Evolutionary conservation across 2,888 invertebrate genomes (phyloP).

Genomic region (Mesorhabditis spiculigera): DNA sequence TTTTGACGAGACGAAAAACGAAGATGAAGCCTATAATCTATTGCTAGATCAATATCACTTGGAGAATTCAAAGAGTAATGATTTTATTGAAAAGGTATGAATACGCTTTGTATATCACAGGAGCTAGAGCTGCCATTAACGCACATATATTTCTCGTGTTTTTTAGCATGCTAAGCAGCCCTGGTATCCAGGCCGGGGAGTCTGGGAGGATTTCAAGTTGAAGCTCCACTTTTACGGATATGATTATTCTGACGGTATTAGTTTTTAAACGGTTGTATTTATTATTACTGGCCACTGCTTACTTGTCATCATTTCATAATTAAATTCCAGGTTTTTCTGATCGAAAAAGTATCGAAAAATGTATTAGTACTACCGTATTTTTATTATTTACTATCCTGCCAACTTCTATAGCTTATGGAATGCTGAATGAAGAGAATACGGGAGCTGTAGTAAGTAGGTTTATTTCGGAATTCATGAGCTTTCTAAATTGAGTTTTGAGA

Average conservation of each 20-base stretch:
- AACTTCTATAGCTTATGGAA: slow-evolving; percentile 67
- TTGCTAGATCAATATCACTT: background rate
- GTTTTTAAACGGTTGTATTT: background rate
- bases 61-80: background rate
- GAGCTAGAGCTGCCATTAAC: no score
- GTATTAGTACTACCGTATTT: slow-evolving; percentile 65
- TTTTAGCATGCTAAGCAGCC: no score
- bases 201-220: background rate
- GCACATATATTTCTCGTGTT: no score
- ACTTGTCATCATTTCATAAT: background rate
- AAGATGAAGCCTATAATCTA: slow-evolving; percentile 31
- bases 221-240: background rate
- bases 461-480: background rate
- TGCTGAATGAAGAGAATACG: slow-evolving; percentile 66
- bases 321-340: background rate
- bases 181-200: background rate
- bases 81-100: no score
- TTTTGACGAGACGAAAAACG: slow-evolving; percentile 53
- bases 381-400: slow-evolving; percentile 67
- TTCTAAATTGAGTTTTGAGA: background rate
- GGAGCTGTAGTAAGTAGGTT: slow-evolving; percentile 64
- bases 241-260: background rate
- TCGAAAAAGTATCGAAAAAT: slow-evolving; percentile 58
- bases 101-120: no score
- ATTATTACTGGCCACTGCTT: background rate